These are phyloP conservation scores for Anoplolepis gracilipes DNA, from an alignment of 1,140 invertebrate genomes.

Conservation along the genomic window DNA sequence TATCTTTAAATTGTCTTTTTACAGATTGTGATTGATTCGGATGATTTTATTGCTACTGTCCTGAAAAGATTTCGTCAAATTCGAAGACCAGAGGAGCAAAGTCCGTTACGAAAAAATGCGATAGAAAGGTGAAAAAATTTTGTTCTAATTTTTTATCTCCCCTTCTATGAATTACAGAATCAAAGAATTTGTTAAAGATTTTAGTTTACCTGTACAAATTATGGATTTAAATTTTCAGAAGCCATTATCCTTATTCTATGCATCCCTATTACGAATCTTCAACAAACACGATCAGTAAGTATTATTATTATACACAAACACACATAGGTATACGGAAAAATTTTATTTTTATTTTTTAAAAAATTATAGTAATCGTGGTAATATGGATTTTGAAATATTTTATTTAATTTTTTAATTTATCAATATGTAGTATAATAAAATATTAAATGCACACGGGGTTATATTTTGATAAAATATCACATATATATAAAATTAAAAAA, in stretches of 20 bases:
- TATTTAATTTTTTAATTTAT: no score
- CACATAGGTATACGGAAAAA: no score
- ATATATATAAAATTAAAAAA: no score
- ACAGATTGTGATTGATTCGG: slow-evolving; percentile 86
- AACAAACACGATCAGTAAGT: slow-evolving; percentile 88
- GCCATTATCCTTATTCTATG: slow-evolving; percentile 85
- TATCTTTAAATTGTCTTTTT: slow-evolving; percentile 36
- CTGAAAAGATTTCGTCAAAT: slow-evolving; percentile 82
- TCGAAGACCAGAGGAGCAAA: slow-evolving; percentile 76
- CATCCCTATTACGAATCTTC: slow-evolving; percentile 88
- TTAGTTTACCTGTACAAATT: slow-evolving; percentile 51
- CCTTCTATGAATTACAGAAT: background rate
- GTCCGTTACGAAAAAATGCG: slow-evolving; percentile 70
- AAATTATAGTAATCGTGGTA: no score
- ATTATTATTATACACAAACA: background rate
- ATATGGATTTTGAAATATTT: no score
- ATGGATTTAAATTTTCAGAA: slow-evolving; percentile 72
- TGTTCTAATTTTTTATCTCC: background rate
- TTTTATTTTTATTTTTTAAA: no score
- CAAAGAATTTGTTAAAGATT: background rate
- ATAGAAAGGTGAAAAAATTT: slow-evolving; percentile 74
- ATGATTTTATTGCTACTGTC: slow-evolving; percentile 88
- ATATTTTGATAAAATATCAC: no score
- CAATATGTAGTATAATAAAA: no score
- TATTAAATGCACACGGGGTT: no score